phyloP scores from a whole-genome alignment of 2,797 vertebrate genomes.

The Etheostoma nigrum region DNA sequence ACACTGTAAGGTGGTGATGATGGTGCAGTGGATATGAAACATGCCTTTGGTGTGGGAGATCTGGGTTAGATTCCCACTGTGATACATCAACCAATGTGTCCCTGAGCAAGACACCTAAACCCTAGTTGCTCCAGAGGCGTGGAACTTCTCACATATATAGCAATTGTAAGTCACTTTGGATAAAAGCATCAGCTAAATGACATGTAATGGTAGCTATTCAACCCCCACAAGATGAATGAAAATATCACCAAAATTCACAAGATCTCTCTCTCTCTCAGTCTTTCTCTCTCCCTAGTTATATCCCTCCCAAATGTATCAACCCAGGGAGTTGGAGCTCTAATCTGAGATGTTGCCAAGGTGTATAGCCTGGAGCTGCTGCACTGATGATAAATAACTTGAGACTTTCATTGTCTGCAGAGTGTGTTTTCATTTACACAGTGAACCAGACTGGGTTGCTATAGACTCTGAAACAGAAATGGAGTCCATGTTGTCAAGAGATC shows the following conservation, averaged over 20 bases:
- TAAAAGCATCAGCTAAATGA: no score
- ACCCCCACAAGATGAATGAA: neutral
- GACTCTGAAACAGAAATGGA: conserved; percentile 1
- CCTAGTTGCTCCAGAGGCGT: no score
- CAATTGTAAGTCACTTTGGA: no score
- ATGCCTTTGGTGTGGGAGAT: no score
- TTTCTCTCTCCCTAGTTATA: neutral
- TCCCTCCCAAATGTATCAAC: conserved; percentile 7
- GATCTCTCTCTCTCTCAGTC: neutral
- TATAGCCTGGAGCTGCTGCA: conserved; percentile 40
- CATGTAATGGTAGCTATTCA: no score
- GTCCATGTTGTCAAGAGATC: neutral
- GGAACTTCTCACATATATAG: no score
- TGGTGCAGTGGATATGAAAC: no score
- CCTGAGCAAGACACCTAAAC: no score
- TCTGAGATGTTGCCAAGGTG: conserved; percentile 36
- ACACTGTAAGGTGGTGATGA: no score
- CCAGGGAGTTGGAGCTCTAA: conserved; percentile 16
- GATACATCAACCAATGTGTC: no score
- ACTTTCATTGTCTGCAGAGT: conserved; percentile 23
- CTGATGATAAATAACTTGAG: conserved; percentile 34
- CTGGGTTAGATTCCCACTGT: no score
- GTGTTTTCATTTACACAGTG: conserved; percentile 34
- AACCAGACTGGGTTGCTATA: neutral
- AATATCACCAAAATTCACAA: conserved; percentile 23